phyloP scores from a whole-genome alignment of 2,113 vertebrate species.

The Tragulus kanchil region DNA sequence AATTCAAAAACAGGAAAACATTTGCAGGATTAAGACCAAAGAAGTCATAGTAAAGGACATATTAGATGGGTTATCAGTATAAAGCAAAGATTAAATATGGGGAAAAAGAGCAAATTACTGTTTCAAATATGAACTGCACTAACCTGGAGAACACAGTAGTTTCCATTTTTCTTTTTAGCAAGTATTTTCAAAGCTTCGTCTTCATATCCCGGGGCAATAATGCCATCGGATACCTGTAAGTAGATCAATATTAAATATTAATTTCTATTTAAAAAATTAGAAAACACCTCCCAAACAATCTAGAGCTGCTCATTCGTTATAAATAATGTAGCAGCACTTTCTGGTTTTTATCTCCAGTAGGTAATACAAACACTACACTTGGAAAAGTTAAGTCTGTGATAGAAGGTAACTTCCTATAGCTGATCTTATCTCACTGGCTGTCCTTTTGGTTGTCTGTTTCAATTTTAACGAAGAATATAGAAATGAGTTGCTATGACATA shows the following conservation, averaged over 20 bases:
- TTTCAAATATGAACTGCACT: background rate
- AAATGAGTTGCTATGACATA: background rate
- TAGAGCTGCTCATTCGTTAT: background rate
- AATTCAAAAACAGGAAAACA: background rate
- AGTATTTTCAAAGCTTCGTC: conserved; percentile 96
- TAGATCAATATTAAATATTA: background rate
- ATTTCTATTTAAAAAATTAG: background rate
- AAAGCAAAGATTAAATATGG: background rate
- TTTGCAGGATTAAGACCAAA: background rate
- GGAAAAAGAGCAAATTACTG: background rate
- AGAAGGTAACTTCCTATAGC: background rate
- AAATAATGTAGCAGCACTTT: background rate
- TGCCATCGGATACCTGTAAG: conserved; percentile 96
- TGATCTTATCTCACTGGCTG: background rate
- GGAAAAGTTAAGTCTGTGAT: background rate
- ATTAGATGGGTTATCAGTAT: background rate
- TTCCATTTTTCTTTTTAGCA: conserved; percentile 96
- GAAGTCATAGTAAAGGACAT: background rate
- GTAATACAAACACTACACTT: background rate
- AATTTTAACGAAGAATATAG: conserved; percentile 1
- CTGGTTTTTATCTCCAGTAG: background rate
- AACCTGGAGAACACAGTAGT: conserved; percentile 97
- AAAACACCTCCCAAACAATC: background rate
- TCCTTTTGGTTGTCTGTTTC: background rate
- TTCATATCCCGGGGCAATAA: conserved; percentile 96